phyloP scores from a whole-genome alignment of 30 jellyfish, hydroid and myxozoan genomes.

The Aurelia coerulea region DNA sequence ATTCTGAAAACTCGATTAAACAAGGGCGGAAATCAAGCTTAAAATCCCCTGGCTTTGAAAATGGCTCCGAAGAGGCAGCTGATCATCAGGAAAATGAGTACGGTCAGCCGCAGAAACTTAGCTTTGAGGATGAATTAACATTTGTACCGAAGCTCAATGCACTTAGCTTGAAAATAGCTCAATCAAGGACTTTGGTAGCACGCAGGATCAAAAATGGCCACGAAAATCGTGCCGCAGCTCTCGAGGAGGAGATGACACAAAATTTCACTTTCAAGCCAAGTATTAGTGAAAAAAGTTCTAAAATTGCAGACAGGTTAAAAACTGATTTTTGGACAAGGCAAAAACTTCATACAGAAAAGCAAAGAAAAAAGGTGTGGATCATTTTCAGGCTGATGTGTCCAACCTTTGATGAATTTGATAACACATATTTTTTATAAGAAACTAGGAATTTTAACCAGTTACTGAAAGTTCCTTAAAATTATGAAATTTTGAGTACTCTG shows the following conservation, averaged over 20 bases:
- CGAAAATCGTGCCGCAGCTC: conserved; percentile 67
- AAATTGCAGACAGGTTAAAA: conserved; percentile 80
- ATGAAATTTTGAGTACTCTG: too few species aligned
- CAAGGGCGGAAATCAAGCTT: background rate
- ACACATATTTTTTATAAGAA: too few species aligned
- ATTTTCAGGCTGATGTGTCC: too few species aligned
- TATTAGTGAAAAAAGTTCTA: conserved; percentile 71
- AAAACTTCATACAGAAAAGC: conserved; percentile 66
- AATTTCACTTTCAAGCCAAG: conserved; percentile 78
- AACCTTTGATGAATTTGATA: too few species aligned
- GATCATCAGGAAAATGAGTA: conserved; percentile 39
- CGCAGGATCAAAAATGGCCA: conserved; percentile 52
- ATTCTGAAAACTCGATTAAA: too few species aligned
- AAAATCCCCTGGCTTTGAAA: background rate
- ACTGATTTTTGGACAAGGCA: conserved; percentile 93
- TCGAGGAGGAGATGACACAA: conserved; percentile 73
- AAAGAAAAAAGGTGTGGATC: conserved; percentile 68
- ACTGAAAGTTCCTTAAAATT: too few species aligned
- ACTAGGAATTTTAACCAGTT: too few species aligned
- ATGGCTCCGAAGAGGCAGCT: conserved; percentile 42
- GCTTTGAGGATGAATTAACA: conserved; percentile 87
- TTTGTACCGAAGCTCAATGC: conserved; percentile 83
- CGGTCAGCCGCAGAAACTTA: conserved; percentile 70
- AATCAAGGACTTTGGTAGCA: conserved; percentile 65
- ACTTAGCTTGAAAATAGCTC: conserved; percentile 76